phyloP scores from a whole-genome alignment of 2,888 invertebrate genomes.

The Diarsia brunnea region DNA sequence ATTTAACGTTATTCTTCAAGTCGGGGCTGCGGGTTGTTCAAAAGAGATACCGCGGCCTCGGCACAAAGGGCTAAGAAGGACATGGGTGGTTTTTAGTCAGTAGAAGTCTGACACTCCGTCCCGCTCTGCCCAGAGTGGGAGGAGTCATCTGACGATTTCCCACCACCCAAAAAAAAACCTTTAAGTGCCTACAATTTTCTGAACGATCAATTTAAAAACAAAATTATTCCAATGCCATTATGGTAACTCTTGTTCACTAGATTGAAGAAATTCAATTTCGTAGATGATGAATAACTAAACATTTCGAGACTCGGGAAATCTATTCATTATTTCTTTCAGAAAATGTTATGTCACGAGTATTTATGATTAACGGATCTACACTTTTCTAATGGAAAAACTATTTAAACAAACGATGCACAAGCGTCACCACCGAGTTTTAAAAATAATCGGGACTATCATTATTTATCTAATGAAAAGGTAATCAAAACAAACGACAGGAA shows the following conservation, averaged over 20 bases:
- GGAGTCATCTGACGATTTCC: too few species aligned
- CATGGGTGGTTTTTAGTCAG: too few species aligned
- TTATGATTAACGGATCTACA: not conserved
- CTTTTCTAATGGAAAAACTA: not conserved
- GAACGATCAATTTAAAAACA: not conserved
- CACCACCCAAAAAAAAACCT: too few species aligned
- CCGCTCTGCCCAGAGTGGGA: too few species aligned
- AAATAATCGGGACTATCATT: not conserved
- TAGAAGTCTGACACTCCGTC: too few species aligned
- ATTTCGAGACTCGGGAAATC: not conserved
- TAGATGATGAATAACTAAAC: not conserved
- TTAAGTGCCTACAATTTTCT: not conserved
- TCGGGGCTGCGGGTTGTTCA: too few species aligned
- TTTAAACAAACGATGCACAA: not conserved
- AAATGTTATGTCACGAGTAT: not conserved
- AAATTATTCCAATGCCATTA: not conserved
- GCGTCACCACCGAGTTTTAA: not conserved
- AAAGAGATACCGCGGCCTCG: too few species aligned
- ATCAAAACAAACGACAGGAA: slow-evolving; percentile 3
- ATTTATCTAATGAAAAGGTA: slow-evolving; percentile 10
- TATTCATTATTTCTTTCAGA: not conserved
- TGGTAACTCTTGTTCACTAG: not conserved
- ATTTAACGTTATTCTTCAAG: too few species aligned
- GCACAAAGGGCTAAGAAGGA: too few species aligned
- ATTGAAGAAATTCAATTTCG: not conserved